phyloP scores from a whole-genome alignment of 2,888 invertebrate species.

The Penaeus monodon region DNA sequence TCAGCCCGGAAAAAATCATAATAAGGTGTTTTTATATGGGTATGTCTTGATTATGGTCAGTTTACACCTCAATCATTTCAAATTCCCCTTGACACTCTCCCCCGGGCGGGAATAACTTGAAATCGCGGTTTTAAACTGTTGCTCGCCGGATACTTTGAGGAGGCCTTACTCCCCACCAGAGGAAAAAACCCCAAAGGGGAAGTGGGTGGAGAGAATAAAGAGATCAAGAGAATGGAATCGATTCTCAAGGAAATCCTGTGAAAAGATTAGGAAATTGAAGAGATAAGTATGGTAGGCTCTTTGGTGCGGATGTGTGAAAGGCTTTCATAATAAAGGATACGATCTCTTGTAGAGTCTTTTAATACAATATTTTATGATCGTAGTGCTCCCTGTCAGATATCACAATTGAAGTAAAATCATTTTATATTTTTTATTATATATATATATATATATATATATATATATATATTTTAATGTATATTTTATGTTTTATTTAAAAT shows the following conservation, averaged over 20 bases:
- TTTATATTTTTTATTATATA: background rate
- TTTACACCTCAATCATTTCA: background rate
- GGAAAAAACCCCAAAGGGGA: background rate
- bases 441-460: background rate
- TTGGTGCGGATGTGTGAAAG: too few species aligned
- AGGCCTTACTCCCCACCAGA: constrained; percentile 2
- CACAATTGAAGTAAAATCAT: background rate
- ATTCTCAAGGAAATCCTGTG: too few species aligned
- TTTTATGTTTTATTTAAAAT: background rate
- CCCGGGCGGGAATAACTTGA: constrained; percentile 76
- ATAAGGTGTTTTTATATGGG: constrained; percentile 75
- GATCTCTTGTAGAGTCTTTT: too few species aligned
- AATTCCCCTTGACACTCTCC: too few species aligned
- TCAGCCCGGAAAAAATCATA: constrained; percentile 79
- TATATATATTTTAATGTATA: background rate
- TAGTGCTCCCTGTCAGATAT: background rate
- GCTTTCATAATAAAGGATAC: too few species aligned
- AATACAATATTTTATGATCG: background rate
- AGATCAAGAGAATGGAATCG: too few species aligned
- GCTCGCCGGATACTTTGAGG: constrained; percentile 70
- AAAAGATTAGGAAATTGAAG: too few species aligned
- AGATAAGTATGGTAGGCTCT: too few species aligned
- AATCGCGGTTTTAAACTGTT: constrained; percentile 84
- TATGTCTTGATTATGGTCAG: background rate
- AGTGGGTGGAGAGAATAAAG: too few species aligned